Evolutionary conservation across 2,888 invertebrate genomes (phyloP).

Genomic region (Clepsis dumicolana): DNA sequence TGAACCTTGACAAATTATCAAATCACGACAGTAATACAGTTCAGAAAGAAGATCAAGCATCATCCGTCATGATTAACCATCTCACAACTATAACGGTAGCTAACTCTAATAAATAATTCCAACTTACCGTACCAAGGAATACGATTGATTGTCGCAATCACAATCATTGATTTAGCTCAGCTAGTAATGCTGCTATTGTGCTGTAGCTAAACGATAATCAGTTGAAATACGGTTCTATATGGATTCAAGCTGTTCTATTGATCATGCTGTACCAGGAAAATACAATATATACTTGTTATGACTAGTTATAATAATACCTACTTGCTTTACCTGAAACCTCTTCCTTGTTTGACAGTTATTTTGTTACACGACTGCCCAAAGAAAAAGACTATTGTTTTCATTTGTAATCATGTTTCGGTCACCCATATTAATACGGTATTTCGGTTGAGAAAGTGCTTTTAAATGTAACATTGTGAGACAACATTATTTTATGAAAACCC

Average conservation of each 20-base stretch:
- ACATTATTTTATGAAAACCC: too few relatives aligned
- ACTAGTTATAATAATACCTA: conserved; percentile 14
- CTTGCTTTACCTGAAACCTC: conserved; percentile 17
- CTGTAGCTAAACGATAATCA: conserved; percentile 47
- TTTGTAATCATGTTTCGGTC: background rate
- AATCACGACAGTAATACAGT: conserved; percentile 43
- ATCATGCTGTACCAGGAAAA: conserved; percentile 35
- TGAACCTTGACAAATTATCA: conserved; percentile 1
- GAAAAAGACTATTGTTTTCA: too few relatives aligned
- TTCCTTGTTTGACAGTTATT: background rate
- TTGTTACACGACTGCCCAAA: background rate
- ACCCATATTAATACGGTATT: background rate
- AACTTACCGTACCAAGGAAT: conserved; percentile 14
- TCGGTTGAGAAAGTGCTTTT: background rate
- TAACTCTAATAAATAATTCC: conserved; percentile 13
- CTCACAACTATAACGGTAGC: conserved; percentile 60
- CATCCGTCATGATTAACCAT: conserved; percentile 70
- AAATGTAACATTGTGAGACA: too few relatives aligned
- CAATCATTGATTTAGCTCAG: conserved; percentile 12
- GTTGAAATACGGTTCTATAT: conserved; percentile 39
- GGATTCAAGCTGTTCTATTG: conserved; percentile 30
- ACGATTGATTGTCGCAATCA: conserved; percentile 14
- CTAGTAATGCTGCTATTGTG: conserved; percentile 35
- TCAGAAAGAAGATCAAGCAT: conserved; percentile 52
- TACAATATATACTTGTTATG: conserved; percentile 20